Percentiles rank a stretch among this genome's conserved stretches.
Evolutionary conservation across 92 coral and sea anemone species (phyloP).

Genomic region (Siderastrea siderea): DNA sequence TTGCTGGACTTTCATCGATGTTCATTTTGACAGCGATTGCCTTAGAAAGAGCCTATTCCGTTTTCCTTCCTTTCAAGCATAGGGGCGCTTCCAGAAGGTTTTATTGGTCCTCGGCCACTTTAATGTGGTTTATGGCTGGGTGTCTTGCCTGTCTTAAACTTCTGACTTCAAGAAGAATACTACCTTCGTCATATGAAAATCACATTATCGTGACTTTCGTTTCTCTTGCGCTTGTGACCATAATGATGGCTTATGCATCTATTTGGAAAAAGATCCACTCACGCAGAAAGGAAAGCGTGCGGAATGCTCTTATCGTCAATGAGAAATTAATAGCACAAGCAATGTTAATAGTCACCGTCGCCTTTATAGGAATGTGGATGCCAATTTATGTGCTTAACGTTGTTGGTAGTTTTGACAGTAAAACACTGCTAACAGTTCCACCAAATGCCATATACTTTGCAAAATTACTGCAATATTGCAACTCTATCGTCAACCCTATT

Average conservation of each 20-base stretch:
- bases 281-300: conserved; percentile 38
- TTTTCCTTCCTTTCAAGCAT: conserved; percentile 74
- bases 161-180: conserved; percentile 32
- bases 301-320: conserved; percentile 51
- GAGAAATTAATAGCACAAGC: conserved; percentile 71
- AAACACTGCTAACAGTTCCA: not conserved
- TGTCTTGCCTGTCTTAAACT: conserved; percentile 64
- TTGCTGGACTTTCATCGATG: conserved; percentile 84
- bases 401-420: conserved; percentile 1
- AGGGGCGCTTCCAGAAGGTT: conserved; percentile 45
- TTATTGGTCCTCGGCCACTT: conserved; percentile 57
- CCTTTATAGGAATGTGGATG: conserved; percentile 80
- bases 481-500: conserved; percentile 73
- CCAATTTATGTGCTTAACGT: conserved; percentile 79
- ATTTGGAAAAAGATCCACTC: conserved; percentile 72
- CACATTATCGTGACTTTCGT: conserved; percentile 68
- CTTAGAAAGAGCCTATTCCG: conserved; percentile 76
- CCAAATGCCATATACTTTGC: conserved; percentile 51
- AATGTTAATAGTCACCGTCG: conserved; percentile 66
- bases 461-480: conserved; percentile 77
- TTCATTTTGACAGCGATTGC: conserved; percentile 79
- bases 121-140: conserved; percentile 69
- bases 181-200: conserved; percentile 47
- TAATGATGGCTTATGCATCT: conserved; percentile 65
- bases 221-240: conserved; percentile 63